Conservation (phyloP, 1,140 invertebrate genomes). For the Chironomus striatipennis region DNA sequence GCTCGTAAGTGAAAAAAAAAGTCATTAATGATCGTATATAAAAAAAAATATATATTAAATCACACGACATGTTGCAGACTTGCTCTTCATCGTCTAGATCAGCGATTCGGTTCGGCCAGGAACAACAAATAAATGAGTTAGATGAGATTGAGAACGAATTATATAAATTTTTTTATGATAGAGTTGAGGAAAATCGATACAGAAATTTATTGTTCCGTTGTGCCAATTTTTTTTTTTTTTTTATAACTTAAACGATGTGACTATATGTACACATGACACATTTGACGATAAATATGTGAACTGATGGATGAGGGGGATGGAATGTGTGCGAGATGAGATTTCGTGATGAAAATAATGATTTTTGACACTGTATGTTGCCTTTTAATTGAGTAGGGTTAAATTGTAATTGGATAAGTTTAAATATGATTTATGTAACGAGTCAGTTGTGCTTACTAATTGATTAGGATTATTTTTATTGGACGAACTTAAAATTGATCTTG, state of each 20-base stretch:
- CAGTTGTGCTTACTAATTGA: background rate
- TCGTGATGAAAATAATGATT: conserved; percentile 9
- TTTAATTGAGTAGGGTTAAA: background rate
- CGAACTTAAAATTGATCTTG: background rate
- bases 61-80: no score
- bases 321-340: background rate
- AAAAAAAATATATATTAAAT: no score
- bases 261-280: background rate
- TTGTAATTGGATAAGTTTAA: conserved; percentile 1
- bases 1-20: background rate
- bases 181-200: background rate
- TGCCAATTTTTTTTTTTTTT: background rate
- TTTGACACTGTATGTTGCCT: background rate
- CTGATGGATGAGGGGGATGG: background rate
- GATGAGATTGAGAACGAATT: no score
- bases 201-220: background rate
- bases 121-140: no score
- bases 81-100: no score
- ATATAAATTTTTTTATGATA: no score
- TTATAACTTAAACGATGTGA: conserved; percentile 1
- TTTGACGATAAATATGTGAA: background rate
- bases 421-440: background rate
- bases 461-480: background rate
- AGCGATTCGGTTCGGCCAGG: no score
- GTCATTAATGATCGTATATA: background rate